Conservation (phyloP, 2,888 invertebrate genomes). For the Ptilodon capucinus region DNA sequence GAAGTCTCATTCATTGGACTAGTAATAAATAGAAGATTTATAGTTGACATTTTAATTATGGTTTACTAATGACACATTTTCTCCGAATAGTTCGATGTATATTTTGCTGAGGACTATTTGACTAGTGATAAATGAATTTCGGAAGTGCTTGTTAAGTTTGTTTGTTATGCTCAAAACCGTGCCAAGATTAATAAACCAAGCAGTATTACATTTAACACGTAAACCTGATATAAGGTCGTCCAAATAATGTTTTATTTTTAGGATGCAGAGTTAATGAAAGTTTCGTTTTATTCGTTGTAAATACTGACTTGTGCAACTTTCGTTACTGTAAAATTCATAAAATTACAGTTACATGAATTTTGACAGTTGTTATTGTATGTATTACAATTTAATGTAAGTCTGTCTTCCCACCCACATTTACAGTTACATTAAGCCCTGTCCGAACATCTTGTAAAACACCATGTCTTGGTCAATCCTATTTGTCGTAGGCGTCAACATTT, state of each 20-base stretch:
- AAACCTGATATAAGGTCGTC: conserved; percentile 18
- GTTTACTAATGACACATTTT: conserved; percentile 14
- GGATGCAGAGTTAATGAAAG: conserved; percentile 13
- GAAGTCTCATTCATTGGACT: too few species aligned
- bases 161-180: conserved; percentile 48
- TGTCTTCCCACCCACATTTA: conserved; percentile 39
- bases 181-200: conserved; percentile 53
- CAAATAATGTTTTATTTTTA: conserved; percentile 21
- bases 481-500: conserved; percentile 44
- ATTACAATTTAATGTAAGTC: conserved; percentile 28
- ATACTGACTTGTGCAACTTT: not conserved
- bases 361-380: conserved; percentile 8
- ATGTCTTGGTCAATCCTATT: conserved; percentile 42
- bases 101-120: conserved; percentile 41
- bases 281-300: conserved; percentile 4
- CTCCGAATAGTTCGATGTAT: conserved; percentile 20
- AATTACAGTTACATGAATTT: too few species aligned
- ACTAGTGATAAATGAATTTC: conserved; percentile 52
- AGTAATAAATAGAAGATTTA: too few species aligned
- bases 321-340: not conserved
- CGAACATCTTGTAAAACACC: conserved; percentile 38
- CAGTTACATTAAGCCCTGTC: conserved; percentile 38
- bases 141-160: conserved; percentile 53
- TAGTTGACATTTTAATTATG: not conserved
- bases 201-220: conserved; percentile 19